Conservation (phyloP, 2,113 vertebrate species). For the Forbesichthys agassizii region DNA sequence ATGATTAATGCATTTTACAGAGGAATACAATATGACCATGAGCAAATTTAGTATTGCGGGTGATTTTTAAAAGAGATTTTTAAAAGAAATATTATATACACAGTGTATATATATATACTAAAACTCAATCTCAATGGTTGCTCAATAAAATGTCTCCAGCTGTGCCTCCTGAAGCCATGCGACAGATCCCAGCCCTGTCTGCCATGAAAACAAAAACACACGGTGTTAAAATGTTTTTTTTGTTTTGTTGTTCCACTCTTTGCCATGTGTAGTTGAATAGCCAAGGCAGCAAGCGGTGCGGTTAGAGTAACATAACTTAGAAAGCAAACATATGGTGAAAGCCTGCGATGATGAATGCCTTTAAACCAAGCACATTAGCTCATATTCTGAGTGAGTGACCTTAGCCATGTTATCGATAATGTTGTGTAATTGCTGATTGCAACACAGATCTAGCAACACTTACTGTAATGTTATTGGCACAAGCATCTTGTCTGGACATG, state of each 20-base stretch:
- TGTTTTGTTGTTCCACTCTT: not conserved
- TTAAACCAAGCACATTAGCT: not conserved
- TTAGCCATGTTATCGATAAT: not conserved
- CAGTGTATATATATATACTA: not conserved
- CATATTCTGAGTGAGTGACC: not conserved
- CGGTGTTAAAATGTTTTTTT: not conserved
- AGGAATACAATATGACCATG: too few relatives aligned
- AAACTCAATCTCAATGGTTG: conserved; percentile 54
- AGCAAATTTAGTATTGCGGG: too few relatives aligned
- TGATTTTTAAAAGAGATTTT: too few relatives aligned
- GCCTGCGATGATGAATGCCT: too few relatives aligned
- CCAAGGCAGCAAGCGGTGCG: too few relatives aligned
- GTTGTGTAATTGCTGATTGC: not conserved
- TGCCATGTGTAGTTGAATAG: too few relatives aligned
- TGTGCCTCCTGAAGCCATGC: conserved; percentile 56
- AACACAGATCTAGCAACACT: not conserved
- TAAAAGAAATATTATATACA: too few relatives aligned
- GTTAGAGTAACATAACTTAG: too few relatives aligned
- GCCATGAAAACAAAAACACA: conserved; percentile 9
- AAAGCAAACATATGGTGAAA: too few relatives aligned
- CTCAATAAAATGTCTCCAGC: conserved; percentile 62
- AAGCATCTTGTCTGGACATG: too few relatives aligned
- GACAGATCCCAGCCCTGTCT: conserved; percentile 40
- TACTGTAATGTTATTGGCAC: not conserved
- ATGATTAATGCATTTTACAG: too few relatives aligned